Evolutionary conservation across 2,797 vertebrate genomes (phyloP), one percentile per base, ranked within the genome.

Genomic region (Poecile montanus): DNA sequence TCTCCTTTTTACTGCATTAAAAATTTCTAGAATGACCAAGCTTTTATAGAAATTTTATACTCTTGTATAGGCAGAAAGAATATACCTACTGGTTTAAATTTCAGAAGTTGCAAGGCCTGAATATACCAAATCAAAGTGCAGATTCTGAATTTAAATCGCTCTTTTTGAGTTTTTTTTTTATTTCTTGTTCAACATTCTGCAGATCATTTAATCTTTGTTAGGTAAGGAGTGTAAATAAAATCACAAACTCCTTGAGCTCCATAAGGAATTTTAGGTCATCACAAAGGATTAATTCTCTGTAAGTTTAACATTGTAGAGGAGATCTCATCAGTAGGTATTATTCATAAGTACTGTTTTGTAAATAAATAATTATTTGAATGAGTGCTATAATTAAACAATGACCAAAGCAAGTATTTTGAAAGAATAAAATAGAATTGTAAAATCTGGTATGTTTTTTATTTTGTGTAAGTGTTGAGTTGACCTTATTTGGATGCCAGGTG

Each of bases 231-330:
- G 7, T 10, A 67, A 70, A 11, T 48, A n/a, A 85, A 82, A 85
- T 3, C 0, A 0, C 10, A 62, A 32, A 21, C 1, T 44, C 25
- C 30, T 72, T 72, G 25, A 45, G 3, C 12, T 68, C 57, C 38
- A 30, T 60, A 40, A 56, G 11, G 14, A 88, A 56, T 62, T 76
- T 26, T 40, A 56, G 1, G 2, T 42, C 54, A 21, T 32, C 10
- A 76, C 14, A 40, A 34, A 50, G 62, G 16, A 54, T 36, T 42
- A 10, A 25, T 44, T 9, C 7, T 71, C 14, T 6, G 10, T 48
- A 77, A 44, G 38, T 48, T 47, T 83, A 65, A 38, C 8, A 45
- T 32, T 67, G 5, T 57, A 56, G 56, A 80, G 42, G 21, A 70
- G 20, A 62, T 2, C 3, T 77, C 4, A 70, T 44, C 34, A 44